A percentile compares a stretch with the other conserved stretches of the same genome.
phyloP scores from a whole-genome alignment of 2,113 vertebrate genomes.

The Leptodactylus fuscus region DNA sequence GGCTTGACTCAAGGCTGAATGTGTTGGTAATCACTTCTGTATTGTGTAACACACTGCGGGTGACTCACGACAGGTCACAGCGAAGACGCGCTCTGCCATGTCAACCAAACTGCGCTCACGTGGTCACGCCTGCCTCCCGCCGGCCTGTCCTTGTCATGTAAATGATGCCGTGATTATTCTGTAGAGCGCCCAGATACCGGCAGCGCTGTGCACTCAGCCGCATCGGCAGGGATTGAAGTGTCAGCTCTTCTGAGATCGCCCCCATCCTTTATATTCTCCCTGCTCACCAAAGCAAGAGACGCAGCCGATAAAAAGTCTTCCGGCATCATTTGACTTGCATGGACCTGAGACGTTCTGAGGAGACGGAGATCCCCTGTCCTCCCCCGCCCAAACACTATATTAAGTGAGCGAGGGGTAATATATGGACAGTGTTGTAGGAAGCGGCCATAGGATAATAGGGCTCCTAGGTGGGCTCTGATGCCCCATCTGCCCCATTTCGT shows the following conservation, averaged over 20 bases:
- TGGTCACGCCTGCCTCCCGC: not conserved
- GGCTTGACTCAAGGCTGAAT: not conserved
- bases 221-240: not conserved
- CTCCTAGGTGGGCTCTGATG: too few relatives aligned
- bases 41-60: not conserved
- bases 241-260: not conserved
- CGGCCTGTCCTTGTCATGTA: not conserved
- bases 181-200: not conserved
- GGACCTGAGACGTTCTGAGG: not conserved
- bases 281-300: not conserved
- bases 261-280: too few relatives aligned
- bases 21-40: not conserved
- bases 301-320: not conserved
- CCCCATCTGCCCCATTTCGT: too few relatives aligned
- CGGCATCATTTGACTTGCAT: not conserved
- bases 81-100: not conserved
- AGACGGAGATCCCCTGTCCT: not conserved
- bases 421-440: too few relatives aligned
- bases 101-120: not conserved
- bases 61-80: constrained; percentile 5
- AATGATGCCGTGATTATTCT: not conserved
- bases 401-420: too few relatives aligned
- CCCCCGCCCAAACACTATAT: too few relatives aligned
- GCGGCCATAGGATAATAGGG: too few relatives aligned
- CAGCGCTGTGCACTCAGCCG: not conserved